Base-by-base conservation (phyloP, 1,140 invertebrate genomes). In the Planococcus citri region DNA sequence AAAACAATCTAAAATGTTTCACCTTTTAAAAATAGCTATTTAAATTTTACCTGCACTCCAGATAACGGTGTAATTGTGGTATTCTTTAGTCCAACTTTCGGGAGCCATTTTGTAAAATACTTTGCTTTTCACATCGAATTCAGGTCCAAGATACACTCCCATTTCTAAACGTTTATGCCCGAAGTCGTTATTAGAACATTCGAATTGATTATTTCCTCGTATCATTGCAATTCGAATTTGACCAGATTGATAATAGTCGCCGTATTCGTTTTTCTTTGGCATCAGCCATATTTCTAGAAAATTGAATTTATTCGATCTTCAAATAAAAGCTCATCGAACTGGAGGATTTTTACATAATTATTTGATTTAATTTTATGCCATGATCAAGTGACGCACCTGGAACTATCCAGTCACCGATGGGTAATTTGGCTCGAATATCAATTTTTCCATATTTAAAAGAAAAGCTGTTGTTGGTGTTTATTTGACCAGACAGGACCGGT, bases 321-420 rank as follows among this genome's bases (percentile, higher is more conserved):
- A 12, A 33, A 33, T 12, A 12, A 33, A 12, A 6, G 29, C 12
- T 33, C 3, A n/a, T n/a, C n/a, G n/a, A n/a, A n/a, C n/a, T n/a
- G n/a, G 29, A 33, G 29, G 29, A 6, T 33, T 33, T 6, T 12
- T 61, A n/a, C n/a, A n/a, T n/a, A n/a, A n/a, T n/a, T n/a, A n/a
- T n/a, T n/a, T n/a, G n/a, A n/a, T n/a, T n/a, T n/a, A n/a, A n/a
- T n/a, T n/a, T n/a, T n/a, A n/a, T n/a, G n/a, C n/a, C n/a, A n/a
- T n/a, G n/a, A n/a, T n/a, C n/a, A n/a, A n/a, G n/a, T n/a, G n/a
- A n/a, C n/a, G n/a, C 74, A 86, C 85, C 84, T 76, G 88, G 87
- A 83, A 86, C 87, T 3, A 89, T 73, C 88, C 88, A 90, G 76
- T 90, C 87, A 68, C 87, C 87, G 22, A 78, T 76, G 0, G 88